phyloP scores from a whole-genome alignment of 2,113 vertebrate species.

The Hypanus sabinus region DNA sequence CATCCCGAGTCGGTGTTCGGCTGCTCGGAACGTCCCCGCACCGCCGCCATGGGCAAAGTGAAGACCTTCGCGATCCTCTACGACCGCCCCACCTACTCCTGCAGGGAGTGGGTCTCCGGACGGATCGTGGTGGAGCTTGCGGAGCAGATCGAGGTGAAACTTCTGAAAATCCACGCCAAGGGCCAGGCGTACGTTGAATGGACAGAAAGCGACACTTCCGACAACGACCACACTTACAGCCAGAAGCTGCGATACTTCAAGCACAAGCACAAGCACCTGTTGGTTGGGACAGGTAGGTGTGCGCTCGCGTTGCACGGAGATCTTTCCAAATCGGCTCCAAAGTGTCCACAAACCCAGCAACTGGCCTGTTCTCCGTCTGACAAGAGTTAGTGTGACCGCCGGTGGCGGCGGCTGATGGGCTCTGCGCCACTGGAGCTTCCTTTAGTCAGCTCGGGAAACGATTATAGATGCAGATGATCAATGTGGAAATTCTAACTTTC shows the following conservation, averaged over 20 bases:
- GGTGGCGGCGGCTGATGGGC: no score
- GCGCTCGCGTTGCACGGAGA: neutral
- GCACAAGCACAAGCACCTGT: neutral
- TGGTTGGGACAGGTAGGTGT: neutral
- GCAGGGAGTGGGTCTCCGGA: conserved; percentile 30
- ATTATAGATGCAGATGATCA: no score
- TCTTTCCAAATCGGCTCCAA: neutral
- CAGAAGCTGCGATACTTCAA: neutral
- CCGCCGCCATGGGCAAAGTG: conserved; percentile 11
- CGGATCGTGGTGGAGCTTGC: conserved; percentile 24
- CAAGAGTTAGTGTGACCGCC: neutral
- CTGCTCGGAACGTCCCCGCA: no score
- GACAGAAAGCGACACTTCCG: neutral
- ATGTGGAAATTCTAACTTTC: no score
- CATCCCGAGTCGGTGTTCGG: no score
- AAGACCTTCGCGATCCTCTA: neutral
- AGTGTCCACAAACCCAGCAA: neutral
- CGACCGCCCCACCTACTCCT: neutral
- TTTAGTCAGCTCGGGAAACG: no score
- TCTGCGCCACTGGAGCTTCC: no score
- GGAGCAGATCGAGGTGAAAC: neutral
- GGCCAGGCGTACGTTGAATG: neutral
- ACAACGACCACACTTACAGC: neutral
- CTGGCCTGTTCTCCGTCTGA: neutral
- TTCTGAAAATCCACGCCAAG: conserved; percentile 17